Evolutionary conservation across 2,797 vertebrate genomes (phyloP).

Genomic region (Tamandua tetradactyla): DNA sequence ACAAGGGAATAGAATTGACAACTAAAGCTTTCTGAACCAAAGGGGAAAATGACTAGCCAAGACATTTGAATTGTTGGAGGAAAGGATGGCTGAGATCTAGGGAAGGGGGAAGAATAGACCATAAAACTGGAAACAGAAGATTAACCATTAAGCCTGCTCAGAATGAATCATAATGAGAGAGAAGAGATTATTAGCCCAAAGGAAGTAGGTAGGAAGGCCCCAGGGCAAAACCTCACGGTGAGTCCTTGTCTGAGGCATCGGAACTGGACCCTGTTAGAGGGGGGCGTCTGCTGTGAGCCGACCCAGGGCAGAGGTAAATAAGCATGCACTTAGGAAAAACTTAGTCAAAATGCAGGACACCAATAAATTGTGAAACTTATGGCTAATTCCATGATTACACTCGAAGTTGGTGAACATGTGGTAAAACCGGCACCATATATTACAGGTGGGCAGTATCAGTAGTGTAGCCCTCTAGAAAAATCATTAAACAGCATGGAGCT

Average conservation of each 20-base stretch:
- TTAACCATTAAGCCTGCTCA: constrained; percentile 81
- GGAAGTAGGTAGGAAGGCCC: constrained; percentile 80
- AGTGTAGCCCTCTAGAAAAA: not conserved
- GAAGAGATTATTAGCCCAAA: constrained; percentile 81
- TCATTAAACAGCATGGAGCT: not conserved
- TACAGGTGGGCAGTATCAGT: not conserved
- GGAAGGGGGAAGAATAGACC: constrained; percentile 73
- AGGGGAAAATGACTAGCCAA: constrained; percentile 77
- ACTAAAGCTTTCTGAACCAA: constrained; percentile 79
- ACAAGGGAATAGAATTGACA: constrained; percentile 80
- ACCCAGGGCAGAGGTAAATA: not conserved
- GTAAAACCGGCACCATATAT: not conserved
- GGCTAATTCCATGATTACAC: not conserved
- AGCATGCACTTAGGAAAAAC: not conserved
- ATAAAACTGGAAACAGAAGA: constrained; percentile 85
- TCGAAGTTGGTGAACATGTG: not conserved
- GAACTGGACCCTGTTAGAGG: constrained; percentile 64
- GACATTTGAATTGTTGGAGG: constrained; percentile 82
- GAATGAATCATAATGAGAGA: constrained; percentile 82
- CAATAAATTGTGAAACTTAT: not conserved
- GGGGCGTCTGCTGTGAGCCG: not conserved
- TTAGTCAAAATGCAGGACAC: not conserved
- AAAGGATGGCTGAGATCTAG: constrained; percentile 80
- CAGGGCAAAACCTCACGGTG: constrained; percentile 68
- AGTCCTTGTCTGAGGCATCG: constrained; percentile 67